Base-by-base conservation (phyloP, 2,797 vertebrate genomes). In the Anabas testudineus region DNA sequence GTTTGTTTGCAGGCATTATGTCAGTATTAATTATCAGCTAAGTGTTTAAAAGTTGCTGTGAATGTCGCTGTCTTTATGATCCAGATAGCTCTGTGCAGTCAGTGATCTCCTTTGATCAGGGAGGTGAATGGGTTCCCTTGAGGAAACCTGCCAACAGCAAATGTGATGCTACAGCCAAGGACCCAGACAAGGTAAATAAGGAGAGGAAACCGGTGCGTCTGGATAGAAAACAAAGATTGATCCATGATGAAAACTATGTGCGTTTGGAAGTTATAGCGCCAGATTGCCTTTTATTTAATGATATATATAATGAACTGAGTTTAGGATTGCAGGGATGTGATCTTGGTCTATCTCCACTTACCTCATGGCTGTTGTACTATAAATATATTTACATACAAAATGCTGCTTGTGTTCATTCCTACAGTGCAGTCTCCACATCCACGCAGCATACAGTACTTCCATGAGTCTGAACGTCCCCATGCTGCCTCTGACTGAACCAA, bases 341-440 rank as follows among this genome's bases (percentile, higher is more conserved):
- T 22, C 18, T 46, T 61, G 15, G 16, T 55, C 41, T 1, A 30
- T 57, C 45, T 39, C 2, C n/a, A n/a, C n/a, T n/a, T n/a, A n/a
- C n/a, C n/a, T n/a, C 0, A 30, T 8, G 3, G 9, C 56, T 49
- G 55, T 61, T 24, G 3, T 30, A 37, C 18, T 63, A 10, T 70
- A 60, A 52, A 62, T 32, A 67, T 14, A 19, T 8, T 22, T 30
- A 60, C 15, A 34, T 3, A 34, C 8, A 12, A 47, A 66, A 61
- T 41, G 16, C n/a, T 67, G 55, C n/a, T 56, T 68, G 43, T 81
- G 21, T 86, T 70, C 78, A 37, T 78, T 16, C 76, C 58, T 65
- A 91, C 93, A 99, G 97, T 99, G 97, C 92, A 96, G 91, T 87
- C 95, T 99, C 78, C 96, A 98, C 87, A 96, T 99, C 86, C 97